Conservation (phyloP, 2,113 vertebrate species). For the Dipodomys merriami region DNA sequence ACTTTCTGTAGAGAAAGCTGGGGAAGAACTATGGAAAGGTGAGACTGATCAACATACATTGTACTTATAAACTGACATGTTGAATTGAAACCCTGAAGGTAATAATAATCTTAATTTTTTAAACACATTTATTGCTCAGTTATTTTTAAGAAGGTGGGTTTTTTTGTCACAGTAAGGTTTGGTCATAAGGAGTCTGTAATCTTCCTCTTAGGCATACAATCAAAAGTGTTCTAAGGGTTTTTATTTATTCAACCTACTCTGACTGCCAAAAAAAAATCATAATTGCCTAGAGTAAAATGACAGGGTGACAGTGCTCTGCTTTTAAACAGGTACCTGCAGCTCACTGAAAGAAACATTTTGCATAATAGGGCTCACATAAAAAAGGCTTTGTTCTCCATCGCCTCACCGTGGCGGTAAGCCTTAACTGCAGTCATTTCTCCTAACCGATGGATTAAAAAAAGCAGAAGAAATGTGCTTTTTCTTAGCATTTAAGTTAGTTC, state of each 20-base stretch:
- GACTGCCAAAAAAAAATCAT: conserved; percentile 51
- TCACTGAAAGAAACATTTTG: conserved; percentile 58
- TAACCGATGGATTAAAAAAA: not conserved
- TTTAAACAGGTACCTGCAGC: conserved; percentile 80
- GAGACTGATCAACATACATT: no score
- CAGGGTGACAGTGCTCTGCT: conserved; percentile 62
- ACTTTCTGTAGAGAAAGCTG: no score
- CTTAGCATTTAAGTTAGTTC: conserved; percentile 42
- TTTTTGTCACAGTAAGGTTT: not conserved
- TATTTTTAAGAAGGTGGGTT: not conserved
- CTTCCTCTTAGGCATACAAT: not conserved
- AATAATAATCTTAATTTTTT: not conserved
- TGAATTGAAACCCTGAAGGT: no score
- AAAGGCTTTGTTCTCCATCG: conserved; percentile 86
- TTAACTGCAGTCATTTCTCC: conserved; percentile 62
- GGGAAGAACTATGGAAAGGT: no score
- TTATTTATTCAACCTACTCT: conserved; percentile 32
- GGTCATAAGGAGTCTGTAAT: conserved; percentile 7
- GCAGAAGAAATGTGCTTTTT: not conserved
- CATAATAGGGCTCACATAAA: conserved; percentile 77
- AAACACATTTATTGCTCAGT: not conserved
- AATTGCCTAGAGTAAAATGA: conserved; percentile 47
- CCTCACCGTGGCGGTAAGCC: conserved; percentile 78
- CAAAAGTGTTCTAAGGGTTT: conserved; percentile 23
- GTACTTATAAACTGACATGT: no score